Conservation (phyloP, 2,797 vertebrate species). For the Anguilla pacifica region DNA sequence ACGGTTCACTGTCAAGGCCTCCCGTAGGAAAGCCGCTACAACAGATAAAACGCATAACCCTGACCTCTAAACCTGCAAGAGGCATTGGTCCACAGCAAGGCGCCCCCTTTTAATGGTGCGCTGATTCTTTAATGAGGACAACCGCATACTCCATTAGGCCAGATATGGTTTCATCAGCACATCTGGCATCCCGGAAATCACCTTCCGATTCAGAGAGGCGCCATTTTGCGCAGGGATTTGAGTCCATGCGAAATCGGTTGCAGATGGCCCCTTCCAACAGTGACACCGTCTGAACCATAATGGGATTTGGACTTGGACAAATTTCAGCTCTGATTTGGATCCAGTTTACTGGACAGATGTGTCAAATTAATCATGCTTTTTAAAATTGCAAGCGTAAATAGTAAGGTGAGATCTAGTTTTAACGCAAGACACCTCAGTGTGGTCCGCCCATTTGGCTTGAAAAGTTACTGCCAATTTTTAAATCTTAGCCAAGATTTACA, state of each 20-base stretch:
- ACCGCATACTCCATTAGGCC: slow-evolving; percentile 29
- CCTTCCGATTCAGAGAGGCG: not conserved
- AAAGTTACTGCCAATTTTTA: not conserved
- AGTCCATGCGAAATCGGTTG: not conserved
- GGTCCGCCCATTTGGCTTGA: not conserved
- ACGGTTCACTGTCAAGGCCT: not conserved
- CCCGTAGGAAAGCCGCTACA: not conserved
- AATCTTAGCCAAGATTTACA: not conserved
- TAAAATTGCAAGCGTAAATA: not conserved
- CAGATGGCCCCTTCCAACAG: not conserved
- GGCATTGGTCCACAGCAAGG: slow-evolving; percentile 17
- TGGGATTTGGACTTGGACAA: not conserved
- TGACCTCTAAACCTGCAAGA: slow-evolving; percentile 15
- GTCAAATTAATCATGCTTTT: not conserved
- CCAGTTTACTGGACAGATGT: not conserved
- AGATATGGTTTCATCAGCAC: slow-evolving; percentile 24
- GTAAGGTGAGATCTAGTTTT: not conserved
- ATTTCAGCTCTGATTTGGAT: not conserved
- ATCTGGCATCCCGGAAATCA: slow-evolving; percentile 26
- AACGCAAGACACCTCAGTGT: not conserved
- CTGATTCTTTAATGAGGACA: slow-evolving; percentile 24
- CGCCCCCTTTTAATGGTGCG: slow-evolving; percentile 17
- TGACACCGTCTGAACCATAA: not conserved
- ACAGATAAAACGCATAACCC: slow-evolving; percentile 18
- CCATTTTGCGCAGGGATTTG: not conserved